Conservation (phyloP, 2,113 vertebrate species). For the Dasyprocta punctata region DNA sequence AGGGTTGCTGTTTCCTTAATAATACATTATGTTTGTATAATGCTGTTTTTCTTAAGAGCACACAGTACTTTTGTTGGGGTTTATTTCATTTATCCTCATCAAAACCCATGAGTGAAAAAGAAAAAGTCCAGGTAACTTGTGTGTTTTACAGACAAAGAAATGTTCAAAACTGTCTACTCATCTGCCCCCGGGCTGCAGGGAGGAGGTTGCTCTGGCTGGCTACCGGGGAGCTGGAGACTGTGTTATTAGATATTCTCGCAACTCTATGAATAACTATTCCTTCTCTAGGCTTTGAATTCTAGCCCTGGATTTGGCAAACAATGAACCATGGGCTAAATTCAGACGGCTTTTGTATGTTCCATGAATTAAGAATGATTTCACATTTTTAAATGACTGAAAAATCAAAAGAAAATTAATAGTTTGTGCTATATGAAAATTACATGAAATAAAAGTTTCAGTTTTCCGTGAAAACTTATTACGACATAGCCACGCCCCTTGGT, state of each 20-base stretch:
- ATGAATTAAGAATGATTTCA: neutral
- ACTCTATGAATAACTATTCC: neutral
- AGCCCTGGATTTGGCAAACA: neutral
- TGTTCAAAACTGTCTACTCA: neutral
- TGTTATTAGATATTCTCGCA: neutral
- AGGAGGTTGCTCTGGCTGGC: neutral
- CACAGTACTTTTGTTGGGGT: neutral
- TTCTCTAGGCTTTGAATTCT: neutral
- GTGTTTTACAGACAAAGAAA: slow-evolving; percentile 1
- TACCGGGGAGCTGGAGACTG: accelerated
- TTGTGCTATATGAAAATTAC: neutral
- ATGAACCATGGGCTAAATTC: neutral
- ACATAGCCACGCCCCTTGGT: neutral
- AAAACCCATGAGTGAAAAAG: slow-evolving; percentile 25
- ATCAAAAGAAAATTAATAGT: neutral
- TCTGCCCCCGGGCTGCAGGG: accelerated
- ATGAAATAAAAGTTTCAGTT: slow-evolving; percentile 1
- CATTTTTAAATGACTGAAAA: neutral
- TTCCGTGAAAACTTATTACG: neutral
- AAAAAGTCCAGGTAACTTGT: neutral
- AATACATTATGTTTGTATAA: slow-evolving; percentile 30
- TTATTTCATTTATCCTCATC: slow-evolving; percentile 51
- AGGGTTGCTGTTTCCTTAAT: slow-evolving; percentile 64
- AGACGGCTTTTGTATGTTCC: neutral
- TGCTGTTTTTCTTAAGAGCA: slow-evolving; percentile 54